phyloP scores from a whole-genome alignment of 2,113 vertebrate species.

The Microtus richardsoni region DNA sequence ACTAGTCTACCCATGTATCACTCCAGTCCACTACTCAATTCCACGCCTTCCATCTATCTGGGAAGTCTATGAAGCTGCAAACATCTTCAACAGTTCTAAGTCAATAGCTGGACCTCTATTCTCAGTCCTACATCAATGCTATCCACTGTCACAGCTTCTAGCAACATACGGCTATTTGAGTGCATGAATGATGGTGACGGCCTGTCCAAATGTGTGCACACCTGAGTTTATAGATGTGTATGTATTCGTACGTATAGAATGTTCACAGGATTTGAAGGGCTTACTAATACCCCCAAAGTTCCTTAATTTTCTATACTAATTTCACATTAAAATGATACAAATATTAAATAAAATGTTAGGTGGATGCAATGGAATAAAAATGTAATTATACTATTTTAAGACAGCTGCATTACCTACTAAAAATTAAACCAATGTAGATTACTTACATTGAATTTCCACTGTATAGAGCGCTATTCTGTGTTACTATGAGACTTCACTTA shows the following conservation, averaged over 20 bases:
- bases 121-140: not conserved
- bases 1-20: not conserved
- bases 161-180: not conserved
- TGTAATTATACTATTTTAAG: not conserved
- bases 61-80: not conserved
- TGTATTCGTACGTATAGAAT: not conserved
- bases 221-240: too few species aligned
- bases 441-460: not conserved
- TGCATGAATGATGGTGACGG: not conserved
- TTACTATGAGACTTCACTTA: not conserved
- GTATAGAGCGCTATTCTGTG: not conserved
- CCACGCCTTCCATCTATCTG: not conserved
- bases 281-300: not conserved
- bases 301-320: not conserved
- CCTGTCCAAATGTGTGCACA: not conserved
- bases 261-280: not conserved
- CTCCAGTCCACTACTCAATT: not conserved
- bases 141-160: not conserved
- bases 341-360: not conserved
- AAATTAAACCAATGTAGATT: not conserved
- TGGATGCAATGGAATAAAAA: not conserved
- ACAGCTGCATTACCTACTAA: not conserved
- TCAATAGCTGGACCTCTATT: not conserved
- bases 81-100: not conserved
- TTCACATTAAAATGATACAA: not conserved